Evolutionary conservation across 2,797 vertebrate genomes (phyloP).

Genomic region (Borostomias antarcticus): DNA sequence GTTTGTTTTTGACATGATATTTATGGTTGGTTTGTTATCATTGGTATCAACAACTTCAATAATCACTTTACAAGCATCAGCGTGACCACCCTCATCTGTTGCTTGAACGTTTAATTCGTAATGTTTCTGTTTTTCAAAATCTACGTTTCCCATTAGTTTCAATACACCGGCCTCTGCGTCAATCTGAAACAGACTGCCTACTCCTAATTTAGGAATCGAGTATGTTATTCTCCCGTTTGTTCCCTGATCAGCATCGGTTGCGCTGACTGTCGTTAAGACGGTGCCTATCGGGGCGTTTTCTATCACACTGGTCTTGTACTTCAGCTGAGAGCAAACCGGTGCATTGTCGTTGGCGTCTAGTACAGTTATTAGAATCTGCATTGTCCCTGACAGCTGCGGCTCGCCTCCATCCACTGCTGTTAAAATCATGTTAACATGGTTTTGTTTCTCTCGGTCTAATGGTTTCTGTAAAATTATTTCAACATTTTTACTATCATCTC

Average conservation of each 20-base stretch:
- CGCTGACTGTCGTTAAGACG: conserved; percentile 44
- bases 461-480: conserved; percentile 55
- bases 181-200: conserved; percentile 26
- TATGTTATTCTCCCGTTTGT: conserved; percentile 40
- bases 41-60: conserved; percentile 46
- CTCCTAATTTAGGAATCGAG: conserved; percentile 15
- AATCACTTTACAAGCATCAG: conserved; percentile 30
- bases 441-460: conserved; percentile 62
- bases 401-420: conserved; percentile 57
- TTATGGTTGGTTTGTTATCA: conserved; percentile 40
- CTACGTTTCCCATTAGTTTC: conserved; percentile 26
- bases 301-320: conserved; percentile 48
- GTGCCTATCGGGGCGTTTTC: conserved; percentile 47
- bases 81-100: conserved; percentile 36
- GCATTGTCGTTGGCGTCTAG: conserved; percentile 52
- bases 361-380: conserved; percentile 46
- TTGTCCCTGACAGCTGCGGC: conserved; percentile 52
- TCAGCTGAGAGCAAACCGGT: conserved; percentile 36
- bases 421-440: conserved; percentile 28
- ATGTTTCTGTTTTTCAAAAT: conserved; percentile 37
- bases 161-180: conserved; percentile 40
- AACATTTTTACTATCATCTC: conserved; percentile 44
- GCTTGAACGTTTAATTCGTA: conserved; percentile 44
- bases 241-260: conserved; percentile 46
- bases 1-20: conserved; percentile 25